phyloP scores from a whole-genome alignment of 1,140 invertebrate species.

The Philopotamus ludificatus region DNA sequence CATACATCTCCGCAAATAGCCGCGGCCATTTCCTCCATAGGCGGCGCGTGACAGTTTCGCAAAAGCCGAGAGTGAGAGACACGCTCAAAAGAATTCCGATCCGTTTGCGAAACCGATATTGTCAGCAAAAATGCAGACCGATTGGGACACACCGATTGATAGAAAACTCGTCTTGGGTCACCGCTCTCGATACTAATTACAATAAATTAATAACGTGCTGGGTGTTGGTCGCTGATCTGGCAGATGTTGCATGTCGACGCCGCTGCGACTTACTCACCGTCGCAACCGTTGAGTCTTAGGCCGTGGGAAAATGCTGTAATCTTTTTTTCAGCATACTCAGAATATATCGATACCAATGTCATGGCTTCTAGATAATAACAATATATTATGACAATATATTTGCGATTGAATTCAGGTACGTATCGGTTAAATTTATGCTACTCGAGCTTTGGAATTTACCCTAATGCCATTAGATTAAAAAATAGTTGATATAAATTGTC shows the following conservation, averaged over 20 bases:
- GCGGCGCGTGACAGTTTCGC: background rate
- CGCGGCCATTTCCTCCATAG: background rate
- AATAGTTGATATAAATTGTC: no score
- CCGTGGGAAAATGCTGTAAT: no score
- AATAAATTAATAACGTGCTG: background rate
- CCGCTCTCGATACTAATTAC: background rate
- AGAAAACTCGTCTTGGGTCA: background rate
- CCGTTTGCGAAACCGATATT: constrained; percentile 20
- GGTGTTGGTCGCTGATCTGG: no score
- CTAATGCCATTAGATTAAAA: constrained; percentile 10
- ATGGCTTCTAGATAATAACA: no score
- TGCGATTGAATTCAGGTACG: no score
- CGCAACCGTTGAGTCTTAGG: no score
- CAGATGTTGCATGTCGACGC: no score
- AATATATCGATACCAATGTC: no score
- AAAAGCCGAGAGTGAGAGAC: background rate
- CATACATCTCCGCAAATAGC: constrained; percentile 17
- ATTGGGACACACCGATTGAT: background rate
- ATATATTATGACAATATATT: no score
- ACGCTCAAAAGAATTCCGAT: constrained; percentile 21
- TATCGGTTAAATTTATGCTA: no score
- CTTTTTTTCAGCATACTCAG: no score
- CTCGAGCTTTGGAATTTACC: background rate
- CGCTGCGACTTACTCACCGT: no score
- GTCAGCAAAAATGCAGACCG: constrained; percentile 16